Conservation (phyloP, 2,797 vertebrate genomes). For the Vespertilio murinus region DNA sequence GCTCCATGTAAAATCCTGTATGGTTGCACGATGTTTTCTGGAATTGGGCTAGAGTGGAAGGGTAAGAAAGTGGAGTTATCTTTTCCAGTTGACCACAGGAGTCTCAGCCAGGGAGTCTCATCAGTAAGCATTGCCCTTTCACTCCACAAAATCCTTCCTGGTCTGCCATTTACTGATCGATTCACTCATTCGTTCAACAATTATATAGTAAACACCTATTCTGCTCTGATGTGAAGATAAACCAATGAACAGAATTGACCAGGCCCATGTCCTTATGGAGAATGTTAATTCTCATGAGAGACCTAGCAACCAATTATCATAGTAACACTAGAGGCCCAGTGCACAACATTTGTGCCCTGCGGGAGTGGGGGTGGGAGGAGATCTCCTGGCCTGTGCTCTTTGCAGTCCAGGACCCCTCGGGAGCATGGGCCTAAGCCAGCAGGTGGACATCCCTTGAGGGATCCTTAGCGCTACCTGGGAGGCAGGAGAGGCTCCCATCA, state of each 20-base stretch:
- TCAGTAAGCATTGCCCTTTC: neutral
- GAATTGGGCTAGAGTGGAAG: neutral
- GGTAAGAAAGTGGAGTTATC: neutral
- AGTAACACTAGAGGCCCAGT: neutral
- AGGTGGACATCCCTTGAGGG: too few species aligned
- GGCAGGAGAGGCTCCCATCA: too few species aligned
- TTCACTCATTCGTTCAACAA: neutral
- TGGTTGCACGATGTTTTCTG: neutral
- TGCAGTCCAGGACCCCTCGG: too few species aligned
- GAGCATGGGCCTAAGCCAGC: too few species aligned
- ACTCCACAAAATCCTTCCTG: neutral
- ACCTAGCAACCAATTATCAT: neutral
- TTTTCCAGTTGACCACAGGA: neutral
- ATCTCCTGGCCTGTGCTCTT: too few species aligned
- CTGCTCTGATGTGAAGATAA: neutral
- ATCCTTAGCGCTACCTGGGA: too few species aligned
- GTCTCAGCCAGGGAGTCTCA: neutral
- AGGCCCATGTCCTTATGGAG: neutral
- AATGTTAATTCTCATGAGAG: slow-evolving; percentile 41
- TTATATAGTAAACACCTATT: neutral
- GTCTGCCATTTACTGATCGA: neutral
- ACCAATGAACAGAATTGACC: neutral
- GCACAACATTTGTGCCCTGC: too few species aligned
- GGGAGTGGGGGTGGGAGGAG: too few species aligned
- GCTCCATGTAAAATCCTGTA: neutral